phyloP scores from a whole-genome alignment of 2,888 invertebrate genomes.

The Eilema griseolum region DNA sequence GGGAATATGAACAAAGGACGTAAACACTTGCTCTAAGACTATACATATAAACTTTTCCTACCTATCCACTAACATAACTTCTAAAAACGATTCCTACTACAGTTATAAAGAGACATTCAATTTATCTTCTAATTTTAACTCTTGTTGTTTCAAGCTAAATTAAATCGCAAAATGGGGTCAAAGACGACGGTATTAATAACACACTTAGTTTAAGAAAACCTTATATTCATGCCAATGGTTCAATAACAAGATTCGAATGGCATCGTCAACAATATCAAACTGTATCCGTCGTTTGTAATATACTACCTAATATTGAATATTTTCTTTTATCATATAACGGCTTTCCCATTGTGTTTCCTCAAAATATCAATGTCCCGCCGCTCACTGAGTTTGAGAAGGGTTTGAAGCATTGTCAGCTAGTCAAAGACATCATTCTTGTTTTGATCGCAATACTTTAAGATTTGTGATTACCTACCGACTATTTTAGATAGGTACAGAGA shows the following conservation, averaged over 20 bases:
- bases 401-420: conserved; percentile 9
- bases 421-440: conserved; percentile 8
- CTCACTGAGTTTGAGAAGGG: conserved; percentile 16
- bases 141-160: not conserved
- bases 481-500: not conserved
- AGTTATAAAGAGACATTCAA: not conserved
- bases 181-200: conserved; percentile 7
- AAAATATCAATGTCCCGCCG: conserved; percentile 13
- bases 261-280: conserved; percentile 9
- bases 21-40: too few relatives aligned
- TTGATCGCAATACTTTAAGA: not conserved
- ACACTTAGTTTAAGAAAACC: not conserved
- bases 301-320: conserved; percentile 7
- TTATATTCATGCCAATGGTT: not conserved
- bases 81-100: not conserved
- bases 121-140: not conserved
- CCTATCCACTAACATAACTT: not conserved
- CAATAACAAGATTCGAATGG: conserved; percentile 9
- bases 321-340: conserved; percentile 17
- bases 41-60: not conserved
- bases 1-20: too few relatives aligned
- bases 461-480: not conserved
- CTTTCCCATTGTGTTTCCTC: conserved; percentile 7
- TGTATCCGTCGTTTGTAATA: conserved; percentile 8
- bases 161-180: conserved; percentile 6